These are phyloP conservation scores for Trochalopteron elliotii DNA, from an alignment of 2,113 vertebrate genomes.

Conservation along the genomic window DNA sequence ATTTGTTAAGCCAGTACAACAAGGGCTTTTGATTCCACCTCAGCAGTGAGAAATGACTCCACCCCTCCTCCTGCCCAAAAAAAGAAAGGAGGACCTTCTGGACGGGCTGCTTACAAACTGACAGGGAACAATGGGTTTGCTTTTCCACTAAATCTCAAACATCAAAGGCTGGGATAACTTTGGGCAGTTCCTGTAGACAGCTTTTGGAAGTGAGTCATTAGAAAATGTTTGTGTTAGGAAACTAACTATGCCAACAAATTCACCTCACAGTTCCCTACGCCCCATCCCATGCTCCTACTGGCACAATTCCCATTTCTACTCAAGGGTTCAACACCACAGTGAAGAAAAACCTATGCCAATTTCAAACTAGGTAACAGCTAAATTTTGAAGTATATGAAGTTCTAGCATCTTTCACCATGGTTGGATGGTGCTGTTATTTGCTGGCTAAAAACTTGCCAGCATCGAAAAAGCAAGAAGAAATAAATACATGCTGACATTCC, in stretches of 20 bases:
- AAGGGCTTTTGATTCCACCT: background rate
- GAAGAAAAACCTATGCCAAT: background rate
- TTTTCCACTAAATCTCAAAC: conserved; percentile 34
- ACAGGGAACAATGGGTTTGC: conserved; percentile 5
- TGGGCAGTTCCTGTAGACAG: conserved; percentile 38
- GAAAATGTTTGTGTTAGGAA: conserved; percentile 50
- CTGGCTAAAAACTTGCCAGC: background rate
- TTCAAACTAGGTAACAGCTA: background rate
- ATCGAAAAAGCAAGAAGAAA: background rate
- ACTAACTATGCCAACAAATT: background rate
- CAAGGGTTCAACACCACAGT: background rate
- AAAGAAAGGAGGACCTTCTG: background rate
- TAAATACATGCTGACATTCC: background rate
- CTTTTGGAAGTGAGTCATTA: conserved; percentile 53
- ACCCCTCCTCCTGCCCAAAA: background rate
- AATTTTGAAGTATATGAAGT: background rate
- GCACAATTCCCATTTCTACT: background rate
- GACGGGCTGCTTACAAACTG: background rate
- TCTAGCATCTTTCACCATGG: background rate
- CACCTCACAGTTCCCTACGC: background rate
- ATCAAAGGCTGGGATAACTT: conserved; percentile 25
- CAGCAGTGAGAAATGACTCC: background rate
- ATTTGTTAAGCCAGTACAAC: background rate
- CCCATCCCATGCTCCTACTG: background rate
- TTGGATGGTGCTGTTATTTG: background rate